These are phyloP conservation scores for Scartelaos histophorus DNA, from an alignment of 2,113 vertebrate genomes.

Conservation along the genomic window DNA sequence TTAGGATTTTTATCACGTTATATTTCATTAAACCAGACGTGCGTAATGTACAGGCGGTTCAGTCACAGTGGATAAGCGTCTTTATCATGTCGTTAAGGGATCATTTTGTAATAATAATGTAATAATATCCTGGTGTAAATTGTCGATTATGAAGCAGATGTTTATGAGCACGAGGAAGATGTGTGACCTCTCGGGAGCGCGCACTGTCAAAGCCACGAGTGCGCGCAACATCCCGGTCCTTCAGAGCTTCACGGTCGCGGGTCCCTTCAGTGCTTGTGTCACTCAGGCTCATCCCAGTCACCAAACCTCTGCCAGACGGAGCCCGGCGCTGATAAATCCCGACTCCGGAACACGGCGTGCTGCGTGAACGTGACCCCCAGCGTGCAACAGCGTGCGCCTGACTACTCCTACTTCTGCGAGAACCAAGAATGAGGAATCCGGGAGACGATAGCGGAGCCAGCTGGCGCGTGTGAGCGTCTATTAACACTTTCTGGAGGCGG, in stretches of 20 bases:
- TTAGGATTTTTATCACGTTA: too few species aligned
- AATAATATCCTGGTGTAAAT: not conserved
- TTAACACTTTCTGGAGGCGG: constrained; percentile 4
- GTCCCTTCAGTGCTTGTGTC: constrained; percentile 57
- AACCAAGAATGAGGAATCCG: constrained; percentile 34
- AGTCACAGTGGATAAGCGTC: too few species aligned
- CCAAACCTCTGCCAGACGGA: constrained; percentile 12
- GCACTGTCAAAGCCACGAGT: constrained; percentile 58
- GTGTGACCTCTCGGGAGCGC: constrained; percentile 66
- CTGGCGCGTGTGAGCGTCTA: constrained; percentile 55
- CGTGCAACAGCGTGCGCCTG: constrained; percentile 12
- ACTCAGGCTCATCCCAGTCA: constrained; percentile 39
- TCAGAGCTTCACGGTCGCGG: constrained; percentile 41
- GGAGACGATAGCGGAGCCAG: constrained; percentile 38
- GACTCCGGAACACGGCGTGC: constrained; percentile 14
- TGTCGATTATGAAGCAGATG: constrained; percentile 20
- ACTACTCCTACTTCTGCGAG: constrained; percentile 20
- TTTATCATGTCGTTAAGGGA: too few species aligned
- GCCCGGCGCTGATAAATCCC: constrained; percentile 25
- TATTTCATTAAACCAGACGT: too few species aligned
- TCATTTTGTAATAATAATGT: too few species aligned
- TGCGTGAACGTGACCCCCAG: constrained; percentile 31
- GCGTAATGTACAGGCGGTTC: too few species aligned
- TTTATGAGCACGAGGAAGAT: constrained; percentile 31
- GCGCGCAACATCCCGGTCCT: constrained; percentile 56